These are phyloP conservation scores for Mayetiola destructor DNA, from an alignment of 2,888 invertebrate species.

Conservation along the genomic window DNA sequence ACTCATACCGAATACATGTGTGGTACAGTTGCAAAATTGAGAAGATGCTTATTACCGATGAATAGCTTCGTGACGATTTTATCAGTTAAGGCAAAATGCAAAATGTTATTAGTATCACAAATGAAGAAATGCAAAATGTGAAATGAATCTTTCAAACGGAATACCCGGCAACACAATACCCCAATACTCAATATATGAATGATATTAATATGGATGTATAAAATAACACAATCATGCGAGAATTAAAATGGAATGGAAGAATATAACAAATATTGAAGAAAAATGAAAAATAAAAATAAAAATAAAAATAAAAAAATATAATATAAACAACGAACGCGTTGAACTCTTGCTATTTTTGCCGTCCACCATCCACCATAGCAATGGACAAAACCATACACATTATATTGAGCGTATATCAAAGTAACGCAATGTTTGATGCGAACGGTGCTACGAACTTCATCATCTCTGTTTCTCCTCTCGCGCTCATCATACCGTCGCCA, in stretches of 20 bases:
- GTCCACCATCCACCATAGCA: too few relatives aligned
- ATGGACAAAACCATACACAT: too few relatives aligned
- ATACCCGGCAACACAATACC: too few relatives aligned
- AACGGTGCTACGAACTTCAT: background rate
- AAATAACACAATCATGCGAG: too few relatives aligned
- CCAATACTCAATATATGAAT: too few relatives aligned
- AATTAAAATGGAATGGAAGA: background rate
- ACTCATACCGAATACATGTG: too few relatives aligned
- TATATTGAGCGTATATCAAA: too few relatives aligned
- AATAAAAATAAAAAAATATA: background rate
- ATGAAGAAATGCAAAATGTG: background rate
- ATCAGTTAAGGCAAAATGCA: background rate
- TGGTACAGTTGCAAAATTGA: background rate
- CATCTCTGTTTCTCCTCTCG: background rate
- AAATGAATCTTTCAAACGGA: too few relatives aligned
- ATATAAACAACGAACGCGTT: background rate
- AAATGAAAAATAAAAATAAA: too few relatives aligned
- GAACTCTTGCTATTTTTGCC: background rate
- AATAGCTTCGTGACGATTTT: constrained; percentile 5
- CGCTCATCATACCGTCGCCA: background rate
- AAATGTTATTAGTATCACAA: background rate
- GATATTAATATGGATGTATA: too few relatives aligned
- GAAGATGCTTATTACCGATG: background rate
- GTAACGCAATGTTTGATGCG: constrained; percentile 2
- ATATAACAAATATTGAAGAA: background rate